A percentile compares a stretch with the other conserved stretches of the same genome.
These are phyloP conservation scores for Brachionus paranguensis DNA, from an alignment of 1,140 invertebrate species.

Conservation along the genomic window DNA sequence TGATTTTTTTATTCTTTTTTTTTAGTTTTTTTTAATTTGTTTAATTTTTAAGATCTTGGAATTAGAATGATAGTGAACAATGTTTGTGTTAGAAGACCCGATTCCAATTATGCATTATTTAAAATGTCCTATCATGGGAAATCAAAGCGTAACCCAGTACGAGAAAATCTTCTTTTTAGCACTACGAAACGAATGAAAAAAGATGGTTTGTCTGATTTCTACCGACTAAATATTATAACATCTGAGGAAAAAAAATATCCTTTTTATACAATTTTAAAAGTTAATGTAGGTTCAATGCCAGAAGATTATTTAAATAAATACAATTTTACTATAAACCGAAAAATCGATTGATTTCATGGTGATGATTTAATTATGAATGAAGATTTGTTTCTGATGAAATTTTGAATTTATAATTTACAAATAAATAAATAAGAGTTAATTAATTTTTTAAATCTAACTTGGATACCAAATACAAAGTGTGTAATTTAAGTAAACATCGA, in stretches of 20 bases:
- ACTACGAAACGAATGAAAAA: not conserved
- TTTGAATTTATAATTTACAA: too few species aligned
- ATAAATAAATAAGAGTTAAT: too few species aligned
- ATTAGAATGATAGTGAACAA: conserved; percentile 17
- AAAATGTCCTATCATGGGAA: conserved; percentile 9
- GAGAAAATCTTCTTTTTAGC: conserved; percentile 11
- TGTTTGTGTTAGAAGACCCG: conserved; percentile 2
- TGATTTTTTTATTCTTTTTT: not conserved
- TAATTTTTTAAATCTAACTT: too few species aligned
- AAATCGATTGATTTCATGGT: not conserved
- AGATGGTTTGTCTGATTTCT: not conserved
- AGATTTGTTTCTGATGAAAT: too few species aligned
- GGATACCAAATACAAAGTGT: too few species aligned
- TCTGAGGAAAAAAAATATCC: not conserved
- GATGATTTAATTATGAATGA: too few species aligned
- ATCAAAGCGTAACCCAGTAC: not conserved
- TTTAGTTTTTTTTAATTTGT: not conserved
- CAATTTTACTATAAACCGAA: not conserved
- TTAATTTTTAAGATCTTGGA: not conserved
- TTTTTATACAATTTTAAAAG: not conserved
- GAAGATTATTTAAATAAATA: not conserved
- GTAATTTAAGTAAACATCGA: too few species aligned
- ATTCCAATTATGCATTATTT: not conserved
- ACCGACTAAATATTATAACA: not conserved
- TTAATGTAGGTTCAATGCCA: not conserved